phyloP scores from a whole-genome alignment of 2,797 vertebrate species.

The Acropternis orthonyx region DNA sequence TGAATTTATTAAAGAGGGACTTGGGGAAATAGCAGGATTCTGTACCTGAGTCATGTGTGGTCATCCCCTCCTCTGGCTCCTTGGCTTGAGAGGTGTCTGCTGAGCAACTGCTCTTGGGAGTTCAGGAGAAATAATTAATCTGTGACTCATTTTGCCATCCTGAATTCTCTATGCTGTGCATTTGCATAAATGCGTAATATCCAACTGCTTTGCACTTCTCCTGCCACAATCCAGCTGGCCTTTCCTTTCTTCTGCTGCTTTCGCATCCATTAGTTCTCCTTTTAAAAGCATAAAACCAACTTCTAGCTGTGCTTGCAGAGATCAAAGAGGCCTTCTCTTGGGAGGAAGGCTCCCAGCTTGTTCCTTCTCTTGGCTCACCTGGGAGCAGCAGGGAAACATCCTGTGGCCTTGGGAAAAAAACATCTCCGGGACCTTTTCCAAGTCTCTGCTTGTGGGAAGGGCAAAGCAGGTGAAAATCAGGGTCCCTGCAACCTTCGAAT shows the following conservation, averaged over 20 bases:
- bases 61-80: not conserved
- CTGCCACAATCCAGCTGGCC: not conserved
- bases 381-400: not conserved
- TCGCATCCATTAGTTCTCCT: not conserved
- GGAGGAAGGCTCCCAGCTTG: not conserved
- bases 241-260: not conserved
- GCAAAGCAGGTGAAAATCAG: not conserved
- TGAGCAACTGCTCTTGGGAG: not conserved
- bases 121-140: not conserved
- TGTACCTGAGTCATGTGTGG: not conserved
- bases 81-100: not conserved
- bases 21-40: not conserved
- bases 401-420: not conserved
- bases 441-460: not conserved
- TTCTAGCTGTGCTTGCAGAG: not conserved
- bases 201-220: not conserved
- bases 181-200: not conserved
- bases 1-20: constrained; percentile 62
- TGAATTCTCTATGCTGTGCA: not conserved
- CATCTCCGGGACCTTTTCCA: not conserved
- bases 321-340: not conserved
- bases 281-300: not conserved
- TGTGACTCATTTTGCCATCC: not conserved
- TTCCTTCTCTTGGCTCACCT: not conserved
- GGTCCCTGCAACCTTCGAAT: not conserved